Base-by-base conservation (phyloP, 2,797 vertebrate species). In the Gymnopithys bicolor region DNA sequence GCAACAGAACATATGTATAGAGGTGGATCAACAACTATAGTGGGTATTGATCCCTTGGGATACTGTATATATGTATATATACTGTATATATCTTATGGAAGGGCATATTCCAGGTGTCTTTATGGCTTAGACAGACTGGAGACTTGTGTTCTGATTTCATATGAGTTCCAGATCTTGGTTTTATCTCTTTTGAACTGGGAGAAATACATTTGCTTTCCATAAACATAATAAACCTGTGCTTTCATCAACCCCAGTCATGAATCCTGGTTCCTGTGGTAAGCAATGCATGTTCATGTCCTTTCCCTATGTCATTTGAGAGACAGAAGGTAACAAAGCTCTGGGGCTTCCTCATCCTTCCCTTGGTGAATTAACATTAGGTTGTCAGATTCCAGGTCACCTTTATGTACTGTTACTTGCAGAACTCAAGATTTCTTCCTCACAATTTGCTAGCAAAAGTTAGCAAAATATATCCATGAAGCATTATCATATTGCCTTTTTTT, bases 21-120 rank as follows among this genome's bases (percentile, higher is more conserved):
- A 58, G 6, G 3, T 48, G 12, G 17, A n/a, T 90, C 4, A 6
- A 13, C 73, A 83, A n/a, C 17, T 0, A 0, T 39, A 33, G 30
- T 13, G 43, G 24, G 60, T 46, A 30, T 32, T 23, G 5, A 21
- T 86, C 13, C 22, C 7, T 64, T 63, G 45, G 5, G 17, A 13
- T 78, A 11, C 13, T 35, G 15, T 58, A 22, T 66, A 5, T 30
- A 41, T n/a, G n/a, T n/a, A n/a, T n/a, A n/a, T n/a, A n/a, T n/a
- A n/a, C n/a, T n/a, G n/a, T n/a, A n/a, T n/a, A 14, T 58, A 30
- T 12, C 9, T 85, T 69, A 59, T 30, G 15, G 19, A 93, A 91
- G 28, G 23, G 5, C 23, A 32, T 22, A 32, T 70, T 74, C 19
- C 15, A 25, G 11, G 10, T 62, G 15, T 21, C 27, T 51, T 55